Evolutionary conservation across 1,140 invertebrate genomes (phyloP).

Genomic region (Venturia canescens): DNA sequence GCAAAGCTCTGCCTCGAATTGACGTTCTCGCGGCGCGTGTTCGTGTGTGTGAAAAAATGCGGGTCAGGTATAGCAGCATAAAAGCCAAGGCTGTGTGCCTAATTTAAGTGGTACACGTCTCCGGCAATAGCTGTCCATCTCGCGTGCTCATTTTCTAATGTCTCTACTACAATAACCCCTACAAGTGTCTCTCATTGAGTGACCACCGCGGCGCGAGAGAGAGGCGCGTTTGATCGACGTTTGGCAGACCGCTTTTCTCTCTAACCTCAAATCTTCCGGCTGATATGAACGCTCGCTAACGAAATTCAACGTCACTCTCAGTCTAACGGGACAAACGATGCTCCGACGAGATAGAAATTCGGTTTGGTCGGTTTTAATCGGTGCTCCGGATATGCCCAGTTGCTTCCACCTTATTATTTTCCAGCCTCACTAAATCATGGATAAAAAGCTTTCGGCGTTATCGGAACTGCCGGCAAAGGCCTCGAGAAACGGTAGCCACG

Average conservation of each 20-base stretch:
- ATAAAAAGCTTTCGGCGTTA: not conserved
- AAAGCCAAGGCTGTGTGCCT: constrained; percentile 10
- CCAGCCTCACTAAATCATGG: not conserved
- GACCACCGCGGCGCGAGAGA: too few species aligned
- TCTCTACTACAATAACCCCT: not conserved
- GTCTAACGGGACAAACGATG: too few species aligned
- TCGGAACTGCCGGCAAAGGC: not conserved
- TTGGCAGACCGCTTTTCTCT: not conserved
- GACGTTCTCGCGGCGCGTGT: constrained; percentile 7
- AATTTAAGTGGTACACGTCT: constrained; percentile 22
- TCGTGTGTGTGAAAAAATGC: constrained; percentile 7
- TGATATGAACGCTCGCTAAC: too few species aligned
- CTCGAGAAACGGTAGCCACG: constrained; percentile 8
- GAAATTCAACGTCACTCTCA: too few species aligned
- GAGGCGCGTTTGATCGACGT: not conserved
- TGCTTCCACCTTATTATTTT: not conserved
- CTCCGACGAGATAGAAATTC: too few species aligned
- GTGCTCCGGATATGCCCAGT: too few species aligned
- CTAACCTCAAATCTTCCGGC: too few species aligned
- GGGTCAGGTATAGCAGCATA: not conserved
- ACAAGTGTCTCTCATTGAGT: not conserved
- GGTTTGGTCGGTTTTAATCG: too few species aligned
- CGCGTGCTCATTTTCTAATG: not conserved
- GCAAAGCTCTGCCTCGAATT: not conserved
- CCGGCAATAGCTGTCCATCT: not conserved